Percentiles rank a stretch among this genome's conserved stretches.
phyloP scores from a whole-genome alignment of 2,797 vertebrate genomes.

The Pantherophis vulpinus region DNA sequence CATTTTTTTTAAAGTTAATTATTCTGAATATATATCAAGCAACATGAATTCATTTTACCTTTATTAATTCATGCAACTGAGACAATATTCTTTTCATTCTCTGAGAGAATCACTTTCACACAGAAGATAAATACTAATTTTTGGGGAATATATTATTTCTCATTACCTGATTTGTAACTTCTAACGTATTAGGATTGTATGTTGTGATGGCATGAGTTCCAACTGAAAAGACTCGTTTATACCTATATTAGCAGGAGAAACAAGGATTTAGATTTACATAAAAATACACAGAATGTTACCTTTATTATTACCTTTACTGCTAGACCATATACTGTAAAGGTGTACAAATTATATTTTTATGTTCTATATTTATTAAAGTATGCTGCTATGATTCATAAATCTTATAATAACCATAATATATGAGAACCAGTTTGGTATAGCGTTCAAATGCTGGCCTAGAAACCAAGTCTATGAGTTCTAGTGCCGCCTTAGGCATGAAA shows the following conservation, averaged over 20 bases:
- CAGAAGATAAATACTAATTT: neutral
- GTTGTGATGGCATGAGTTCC: conserved; percentile 96
- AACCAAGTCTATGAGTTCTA: neutral
- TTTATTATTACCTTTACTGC: neutral
- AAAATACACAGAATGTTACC: neutral
- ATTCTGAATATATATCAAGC: neutral
- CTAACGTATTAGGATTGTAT: conserved; percentile 95
- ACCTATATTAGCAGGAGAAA: conserved; percentile 72
- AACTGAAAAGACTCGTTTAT: conserved; percentile 96
- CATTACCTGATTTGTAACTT: conserved; percentile 98
- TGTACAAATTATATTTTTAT: neutral
- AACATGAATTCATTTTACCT: neutral
- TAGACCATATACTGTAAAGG: neutral
- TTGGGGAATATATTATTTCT: neutral
- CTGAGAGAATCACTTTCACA: neutral
- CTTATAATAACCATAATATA: neutral
- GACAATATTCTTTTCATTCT: neutral
- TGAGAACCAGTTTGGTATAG: neutral
- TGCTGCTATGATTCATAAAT: neutral
- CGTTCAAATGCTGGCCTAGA: neutral
- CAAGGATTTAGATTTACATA: conserved; percentile 31
- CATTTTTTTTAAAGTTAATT: neutral
- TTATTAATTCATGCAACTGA: neutral
- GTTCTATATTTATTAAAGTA: neutral
- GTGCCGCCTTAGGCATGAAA: neutral